These are phyloP conservation scores for Reticulitermes speratus DNA, from an alignment of 1,140 invertebrate species.

Conservation along the genomic window DNA sequence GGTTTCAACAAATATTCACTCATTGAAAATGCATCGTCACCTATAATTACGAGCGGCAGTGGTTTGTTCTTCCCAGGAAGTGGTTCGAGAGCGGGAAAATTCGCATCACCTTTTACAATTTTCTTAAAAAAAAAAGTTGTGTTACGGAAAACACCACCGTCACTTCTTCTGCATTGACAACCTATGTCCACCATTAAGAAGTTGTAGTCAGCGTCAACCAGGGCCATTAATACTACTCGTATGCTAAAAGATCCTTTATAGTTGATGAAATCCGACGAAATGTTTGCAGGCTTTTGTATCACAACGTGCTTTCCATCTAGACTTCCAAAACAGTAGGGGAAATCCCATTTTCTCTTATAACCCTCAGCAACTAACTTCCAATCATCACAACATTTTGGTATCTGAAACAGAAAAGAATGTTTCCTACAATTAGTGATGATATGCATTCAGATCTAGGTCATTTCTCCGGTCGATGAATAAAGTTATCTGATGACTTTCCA, in stretches of 20 bases:
- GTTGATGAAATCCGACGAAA: conserved; percentile 39
- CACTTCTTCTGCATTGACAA: conserved; percentile 37
- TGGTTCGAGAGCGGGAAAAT: background rate
- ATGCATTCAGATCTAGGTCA: no score
- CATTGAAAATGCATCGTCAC: no score
- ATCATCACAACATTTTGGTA: no score
- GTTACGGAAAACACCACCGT: conserved; percentile 38
- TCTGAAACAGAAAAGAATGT: no score
- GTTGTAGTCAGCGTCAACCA: conserved; percentile 41
- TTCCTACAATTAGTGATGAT: no score
- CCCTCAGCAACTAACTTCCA: conserved; percentile 34
- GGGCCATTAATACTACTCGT: conserved; percentile 41
- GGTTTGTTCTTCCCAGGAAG: no score
- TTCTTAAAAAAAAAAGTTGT: conserved; percentile 15
- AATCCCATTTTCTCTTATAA: background rate
- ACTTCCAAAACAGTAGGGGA: background rate
- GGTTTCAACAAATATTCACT: background rate
- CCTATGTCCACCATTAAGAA: conserved; percentile 41
- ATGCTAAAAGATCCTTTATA: conserved; percentile 38
- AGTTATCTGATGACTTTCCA: no score
- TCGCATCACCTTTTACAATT: background rate
- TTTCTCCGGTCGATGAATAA: no score
- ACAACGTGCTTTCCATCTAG: background rate
- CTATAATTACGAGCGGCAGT: no score
- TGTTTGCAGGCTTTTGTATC: background rate